These are phyloP conservation scores for Epicauta chinensis DNA, from an alignment of 1,140 invertebrate species.

Conservation along the genomic window DNA sequence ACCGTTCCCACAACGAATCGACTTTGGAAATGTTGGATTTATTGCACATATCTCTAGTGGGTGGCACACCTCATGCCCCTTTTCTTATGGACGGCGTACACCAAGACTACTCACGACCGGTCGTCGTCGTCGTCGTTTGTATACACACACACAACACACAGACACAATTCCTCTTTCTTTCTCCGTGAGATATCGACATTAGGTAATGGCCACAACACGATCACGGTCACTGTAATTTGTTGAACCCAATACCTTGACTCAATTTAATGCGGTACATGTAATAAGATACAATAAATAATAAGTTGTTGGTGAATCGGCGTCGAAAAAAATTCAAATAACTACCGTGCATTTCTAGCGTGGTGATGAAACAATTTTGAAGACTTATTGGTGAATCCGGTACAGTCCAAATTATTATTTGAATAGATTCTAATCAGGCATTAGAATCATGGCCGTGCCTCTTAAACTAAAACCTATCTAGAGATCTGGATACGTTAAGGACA, in stretches of 20 bases:
- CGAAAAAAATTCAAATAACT: no score
- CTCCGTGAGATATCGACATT: slow-evolving; percentile 37
- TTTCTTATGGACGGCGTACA: slow-evolving; percentile 5
- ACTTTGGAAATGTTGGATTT: slow-evolving; percentile 36
- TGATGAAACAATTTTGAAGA: no score
- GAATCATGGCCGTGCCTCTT: slow-evolving; percentile 18
- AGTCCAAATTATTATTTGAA: no score
- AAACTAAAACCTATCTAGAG: slow-evolving; percentile 14
- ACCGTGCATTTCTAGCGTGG: no score
- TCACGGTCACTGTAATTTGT: slow-evolving; percentile 40
- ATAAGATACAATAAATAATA: no score
- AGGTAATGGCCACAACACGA: slow-evolving; percentile 32
- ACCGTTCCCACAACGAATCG: slow-evolving; percentile 26
- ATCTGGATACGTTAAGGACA: slow-evolving; percentile 15
- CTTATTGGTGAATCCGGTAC: no score
- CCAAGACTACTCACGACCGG: slow-evolving; percentile 27
- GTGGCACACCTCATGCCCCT: slow-evolving; percentile 36
- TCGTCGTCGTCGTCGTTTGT: slow-evolving; percentile 5
- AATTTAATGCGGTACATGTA: slow-evolving; percentile 26
- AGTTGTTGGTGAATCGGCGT: no score
- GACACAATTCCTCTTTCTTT: no score
- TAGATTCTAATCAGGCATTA: slow-evolving; percentile 14
- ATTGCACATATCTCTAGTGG: slow-evolving; percentile 35
- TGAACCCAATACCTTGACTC: slow-evolving; percentile 32
- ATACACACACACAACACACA: no score